phyloP scores from a whole-genome alignment of 2,113 vertebrate species.

The Aythya baeri region DNA sequence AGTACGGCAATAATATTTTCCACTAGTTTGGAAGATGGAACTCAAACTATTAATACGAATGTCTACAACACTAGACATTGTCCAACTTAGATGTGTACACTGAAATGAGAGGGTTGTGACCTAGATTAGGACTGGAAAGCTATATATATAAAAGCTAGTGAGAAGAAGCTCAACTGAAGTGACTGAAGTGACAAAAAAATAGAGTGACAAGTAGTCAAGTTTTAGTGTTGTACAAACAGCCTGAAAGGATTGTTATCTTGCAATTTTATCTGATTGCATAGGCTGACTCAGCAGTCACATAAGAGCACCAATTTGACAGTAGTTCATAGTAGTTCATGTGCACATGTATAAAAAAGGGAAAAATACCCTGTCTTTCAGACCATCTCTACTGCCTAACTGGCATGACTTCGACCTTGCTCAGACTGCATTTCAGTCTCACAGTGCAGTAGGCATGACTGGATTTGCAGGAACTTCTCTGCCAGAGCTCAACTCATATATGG shows the following conservation, averaged over 20 bases:
- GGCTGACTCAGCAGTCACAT: not conserved
- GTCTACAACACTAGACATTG: not conserved
- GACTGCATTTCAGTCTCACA: not conserved
- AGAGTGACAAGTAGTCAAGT: not conserved
- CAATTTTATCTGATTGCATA: not conserved
- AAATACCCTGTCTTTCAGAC: not conserved
- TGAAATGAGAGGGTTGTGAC: not conserved
- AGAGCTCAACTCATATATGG: not conserved
- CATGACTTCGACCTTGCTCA: not conserved
- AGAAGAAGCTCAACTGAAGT: not conserved
- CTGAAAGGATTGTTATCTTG: not conserved
- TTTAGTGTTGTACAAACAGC: not conserved
- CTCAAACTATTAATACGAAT: not conserved
- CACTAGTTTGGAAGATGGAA: not conserved
- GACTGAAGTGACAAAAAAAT: not conserved
- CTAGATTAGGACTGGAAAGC: not conserved
- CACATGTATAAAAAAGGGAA: not conserved
- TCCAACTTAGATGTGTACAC: not conserved
- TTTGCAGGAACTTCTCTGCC: not conserved
- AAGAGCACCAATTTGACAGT: not conserved
- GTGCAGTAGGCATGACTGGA: not conserved
- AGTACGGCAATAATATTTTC: not conserved
- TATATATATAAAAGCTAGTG: not conserved
- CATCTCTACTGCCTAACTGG: not conserved
- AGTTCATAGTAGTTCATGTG: rapidly evolving